Percentiles rank a stretch among this genome's conserved stretches.
Conservation (phyloP, 2,113 vertebrate species). For the Dascyllus trimaculatus region DNA sequence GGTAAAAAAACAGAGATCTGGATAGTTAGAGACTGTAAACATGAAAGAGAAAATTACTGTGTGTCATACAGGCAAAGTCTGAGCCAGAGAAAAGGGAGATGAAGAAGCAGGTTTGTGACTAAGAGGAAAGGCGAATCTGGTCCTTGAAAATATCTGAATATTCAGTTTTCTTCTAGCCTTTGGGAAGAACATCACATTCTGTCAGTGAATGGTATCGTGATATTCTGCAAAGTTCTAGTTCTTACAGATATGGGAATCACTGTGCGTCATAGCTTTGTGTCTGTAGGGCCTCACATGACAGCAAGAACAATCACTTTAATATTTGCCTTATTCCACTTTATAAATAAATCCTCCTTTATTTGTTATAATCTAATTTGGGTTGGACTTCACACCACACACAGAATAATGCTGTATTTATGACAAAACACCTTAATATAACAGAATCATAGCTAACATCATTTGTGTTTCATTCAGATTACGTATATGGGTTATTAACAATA, state of each 20-base stretch:
- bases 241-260: background rate
- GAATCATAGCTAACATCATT: no score
- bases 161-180: slow-evolving; percentile 1
- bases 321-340: background rate
- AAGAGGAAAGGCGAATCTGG: background rate
- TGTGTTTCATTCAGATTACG: no score
- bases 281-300: background rate
- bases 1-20: background rate
- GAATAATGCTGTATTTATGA: background rate
- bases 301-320: background rate
- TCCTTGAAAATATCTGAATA: background rate
- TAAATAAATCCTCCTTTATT: background rate
- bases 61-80: slow-evolving; percentile 2
- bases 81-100: slow-evolving; percentile 14
- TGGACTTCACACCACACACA: background rate
- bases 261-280: background rate
- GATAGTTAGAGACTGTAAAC: slow-evolving; percentile 11
- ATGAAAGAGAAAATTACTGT: slow-evolving; percentile 19
- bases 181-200: slow-evolving; percentile 1
- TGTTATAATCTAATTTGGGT: background rate
- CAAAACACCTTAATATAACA: background rate
- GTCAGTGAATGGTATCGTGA: background rate
- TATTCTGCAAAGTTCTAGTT: background rate
- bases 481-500: background rate
- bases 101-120: background rate